Evolutionary conservation across 1,140 invertebrate genomes (phyloP).

Genomic region (Adelges cooleyi): DNA sequence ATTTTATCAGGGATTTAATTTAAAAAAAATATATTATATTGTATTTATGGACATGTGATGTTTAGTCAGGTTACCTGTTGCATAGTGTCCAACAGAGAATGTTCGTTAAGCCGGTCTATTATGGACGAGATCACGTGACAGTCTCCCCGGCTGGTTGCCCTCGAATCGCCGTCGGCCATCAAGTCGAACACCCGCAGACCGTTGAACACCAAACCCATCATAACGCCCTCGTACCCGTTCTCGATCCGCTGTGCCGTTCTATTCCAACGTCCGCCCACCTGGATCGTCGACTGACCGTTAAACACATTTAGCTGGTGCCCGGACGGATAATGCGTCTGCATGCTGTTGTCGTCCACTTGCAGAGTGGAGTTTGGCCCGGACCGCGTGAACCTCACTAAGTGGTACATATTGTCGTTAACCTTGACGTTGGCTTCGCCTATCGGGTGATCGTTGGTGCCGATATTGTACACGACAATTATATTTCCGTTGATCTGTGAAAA

Average conservation of each 20-base stretch:
- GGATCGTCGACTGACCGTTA: conserved; percentile 80
- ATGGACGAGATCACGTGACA: conserved; percentile 59
- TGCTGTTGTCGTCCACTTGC: conserved; percentile 81
- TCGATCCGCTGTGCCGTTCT: conserved; percentile 54
- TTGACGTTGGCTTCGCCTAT: conserved; percentile 77
- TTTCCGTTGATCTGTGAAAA: conserved; percentile 36
- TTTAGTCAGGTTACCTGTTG: conserved; percentile 52
- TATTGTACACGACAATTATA: conserved; percentile 85
- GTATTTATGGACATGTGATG: too few relatives aligned
- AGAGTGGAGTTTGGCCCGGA: conserved; percentile 80
- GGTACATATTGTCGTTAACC: conserved; percentile 87
- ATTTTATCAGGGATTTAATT: too few relatives aligned
- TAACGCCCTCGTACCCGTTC: conserved; percentile 68
- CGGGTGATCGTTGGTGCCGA: conserved; percentile 81
- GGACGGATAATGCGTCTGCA: conserved; percentile 65
- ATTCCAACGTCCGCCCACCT: conserved; percentile 77
- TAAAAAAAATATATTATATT: too few relatives aligned
- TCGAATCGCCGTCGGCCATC: conserved; percentile 64
- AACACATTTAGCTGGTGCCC: conserved; percentile 79
- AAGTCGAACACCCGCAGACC: conserved; percentile 71
- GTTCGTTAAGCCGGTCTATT: conserved; percentile 44
- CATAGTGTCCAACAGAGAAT: conserved; percentile 56
- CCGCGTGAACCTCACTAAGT: conserved; percentile 79
- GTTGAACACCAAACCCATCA: conserved; percentile 80
- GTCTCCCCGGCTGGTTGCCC: conserved; percentile 59